Evolutionary conservation across 64 coral and sea anemone genomes (phyloP).

Genomic region (Stichodactyla helianthus): DNA sequence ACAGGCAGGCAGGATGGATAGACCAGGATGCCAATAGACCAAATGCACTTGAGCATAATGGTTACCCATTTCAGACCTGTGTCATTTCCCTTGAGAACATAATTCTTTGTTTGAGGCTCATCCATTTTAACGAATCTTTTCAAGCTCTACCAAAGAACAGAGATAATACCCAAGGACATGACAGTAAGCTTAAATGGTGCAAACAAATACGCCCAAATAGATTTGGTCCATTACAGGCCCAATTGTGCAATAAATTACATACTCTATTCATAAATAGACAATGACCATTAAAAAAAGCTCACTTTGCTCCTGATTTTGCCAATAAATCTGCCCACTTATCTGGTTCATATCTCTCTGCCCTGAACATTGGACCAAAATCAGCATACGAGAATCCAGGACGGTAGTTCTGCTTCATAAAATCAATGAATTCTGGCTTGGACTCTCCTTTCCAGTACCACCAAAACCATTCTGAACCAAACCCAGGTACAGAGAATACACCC

Average conservation of each 20-base stretch:
- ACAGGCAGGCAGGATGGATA: no score
- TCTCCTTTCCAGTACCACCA: slow-evolving; percentile 58
- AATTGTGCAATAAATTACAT: not conserved
- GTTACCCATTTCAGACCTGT: no score
- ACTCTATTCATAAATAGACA: not conserved
- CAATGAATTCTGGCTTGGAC: slow-evolving; percentile 13
- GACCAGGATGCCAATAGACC: no score
- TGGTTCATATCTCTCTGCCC: slow-evolving; percentile 64
- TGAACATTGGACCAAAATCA: slow-evolving; percentile 72
- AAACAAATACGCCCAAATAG: no score
- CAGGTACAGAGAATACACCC: slow-evolving; percentile 76
- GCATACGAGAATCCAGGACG: slow-evolving; percentile 60
- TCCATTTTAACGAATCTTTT: no score
- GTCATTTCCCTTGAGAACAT: no score
- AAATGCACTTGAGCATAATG: no score
- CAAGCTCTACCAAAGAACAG: no score
- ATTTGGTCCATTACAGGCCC: no score
- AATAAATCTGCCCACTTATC: slow-evolving; percentile 71
- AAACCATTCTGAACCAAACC: slow-evolving; percentile 76
- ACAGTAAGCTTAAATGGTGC: no score
- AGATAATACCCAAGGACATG: no score
- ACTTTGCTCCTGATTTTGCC: slow-evolving; percentile 75
- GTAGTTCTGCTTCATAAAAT: slow-evolving; percentile 81
- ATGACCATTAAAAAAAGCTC: not conserved
- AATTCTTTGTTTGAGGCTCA: no score